Evolutionary conservation across 1,140 invertebrate species (phyloP), one percentile per base, ranked within the genome.

Genomic region (Plectus sambesii): DNA sequence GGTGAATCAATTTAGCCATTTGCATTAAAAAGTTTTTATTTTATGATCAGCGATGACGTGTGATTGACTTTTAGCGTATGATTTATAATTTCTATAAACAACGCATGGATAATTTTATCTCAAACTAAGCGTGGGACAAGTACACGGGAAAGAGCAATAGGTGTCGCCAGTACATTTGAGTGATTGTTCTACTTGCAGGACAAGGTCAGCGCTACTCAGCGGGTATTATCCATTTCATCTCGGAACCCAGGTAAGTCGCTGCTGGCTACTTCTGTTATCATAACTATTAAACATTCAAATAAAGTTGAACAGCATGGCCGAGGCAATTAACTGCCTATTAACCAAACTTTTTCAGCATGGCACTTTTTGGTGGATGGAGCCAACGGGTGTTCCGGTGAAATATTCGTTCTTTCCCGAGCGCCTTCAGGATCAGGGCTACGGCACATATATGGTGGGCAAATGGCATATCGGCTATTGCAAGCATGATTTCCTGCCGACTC

Each of bases 401-500:
- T 61, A 60, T 35, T 69, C 64, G 12, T 70, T 75, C 24, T 55
- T 77, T 51, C 71, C 76, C n/a, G 64, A 75, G 55, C 61, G 69
- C 46, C 55, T 77, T 2, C 59, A 68, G 48, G 46, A 62, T 36
- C 48, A 72, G 9, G 74, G 72, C 6, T 77, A 77, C 53, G 55
- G 58, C 5, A 74, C 72, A 3, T 74, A 77, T 56, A 61, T 71
- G 36, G 66, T 76, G 41, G 75, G 76, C 47, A 77, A 77, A 60
- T 76, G 75, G 75, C 75, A 77, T 66, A 53, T 77, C 8, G 75
- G 75, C 17, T 73, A 72, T 53, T 75, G 71, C 48, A 62, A 61
- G 8, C 61, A 67, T 15, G 61, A 72, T 17, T 76, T 73, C 51
- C 66, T 73, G 0, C 75, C 75, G 5, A 69, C 69, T 1, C 59